Evolutionary conservation across 2,888 invertebrate genomes (phyloP), one percentile per base, ranked within the genome.

Genomic region (Aleiodes testaceus): DNA sequence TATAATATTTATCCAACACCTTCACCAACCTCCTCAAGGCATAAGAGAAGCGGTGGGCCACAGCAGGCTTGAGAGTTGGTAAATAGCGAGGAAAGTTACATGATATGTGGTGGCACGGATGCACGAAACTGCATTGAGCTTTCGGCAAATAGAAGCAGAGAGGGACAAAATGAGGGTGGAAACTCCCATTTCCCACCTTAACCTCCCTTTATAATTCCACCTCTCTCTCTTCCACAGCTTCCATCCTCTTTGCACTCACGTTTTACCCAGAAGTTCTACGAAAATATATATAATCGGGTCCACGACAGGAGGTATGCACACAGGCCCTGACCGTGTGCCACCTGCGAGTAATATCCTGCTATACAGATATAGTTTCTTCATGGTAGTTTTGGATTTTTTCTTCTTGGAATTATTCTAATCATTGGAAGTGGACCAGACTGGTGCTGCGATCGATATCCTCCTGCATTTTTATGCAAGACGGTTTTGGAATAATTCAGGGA

Each of bases 21-120:
- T 50, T 50, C 18, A 50, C 11, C 50, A n/a, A 66, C 59, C 59
- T 47, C 45, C 7, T 45, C 16, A 16, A 14, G 72, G 67, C 64
- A 63, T 55, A 22, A 26, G 66, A 73, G 66, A 42, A 70, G 67
- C 44, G 64, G 47, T 47, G 36, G 47, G 75, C 71, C 63, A 59
- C 71, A 67, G 70, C 70, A 59, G 70, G 70, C 66, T 63, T 71
- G 74, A 71, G 68, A 65, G 69, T 72, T 66, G 78, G 77, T 79
- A 80, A 81, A 80, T 81, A 80, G 81, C 75, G 78, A 78, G 78
- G 72, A 69, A 81, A 82, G 79, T 82, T 81, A 74, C 72, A 77
- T 81, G 80, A 82, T 80, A 77, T 80, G 81, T 82, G 78, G 78
- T 69, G 67, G 75, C 79, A 72, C 80, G 79, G 79, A 79, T 80